Conservation (phyloP, 2,888 invertebrate species). For the Drosophila merina region DNA sequence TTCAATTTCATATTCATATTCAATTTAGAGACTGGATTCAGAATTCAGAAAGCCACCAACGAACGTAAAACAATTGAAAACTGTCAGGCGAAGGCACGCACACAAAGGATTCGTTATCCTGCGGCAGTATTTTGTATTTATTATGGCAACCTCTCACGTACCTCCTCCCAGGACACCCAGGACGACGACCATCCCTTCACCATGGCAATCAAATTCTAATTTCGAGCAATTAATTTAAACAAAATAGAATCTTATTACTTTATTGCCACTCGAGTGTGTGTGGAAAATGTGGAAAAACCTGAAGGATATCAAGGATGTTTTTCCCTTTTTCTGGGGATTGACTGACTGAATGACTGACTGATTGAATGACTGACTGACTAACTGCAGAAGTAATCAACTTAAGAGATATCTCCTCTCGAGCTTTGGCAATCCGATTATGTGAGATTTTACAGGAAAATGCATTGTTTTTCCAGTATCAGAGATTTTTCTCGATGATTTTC, state of each 20-base stretch:
- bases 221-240: slow-evolving; percentile 45
- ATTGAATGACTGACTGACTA: not conserved
- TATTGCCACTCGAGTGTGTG: slow-evolving; percentile 34
- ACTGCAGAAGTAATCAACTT: slow-evolving; percentile 25
- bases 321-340: slow-evolving; percentile 4
- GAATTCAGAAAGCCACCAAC: slow-evolving; percentile 26
- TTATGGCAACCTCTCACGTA: too few species aligned
- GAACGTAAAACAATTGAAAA: slow-evolving; percentile 4
- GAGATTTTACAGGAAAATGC: slow-evolving; percentile 7
- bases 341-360: not conserved
- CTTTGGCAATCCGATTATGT: slow-evolving; percentile 23
- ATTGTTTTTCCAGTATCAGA: not conserved
- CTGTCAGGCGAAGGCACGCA: slow-evolving; percentile 9
- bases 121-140: too few species aligned
- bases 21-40: slow-evolving; percentile 24
- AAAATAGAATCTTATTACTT: slow-evolving; percentile 36
- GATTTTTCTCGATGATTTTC: too few species aligned
- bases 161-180: too few species aligned
- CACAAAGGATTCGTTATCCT: not conserved
- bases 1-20: slow-evolving; percentile 46
- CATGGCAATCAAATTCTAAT: slow-evolving; percentile 41
- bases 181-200: not conserved
- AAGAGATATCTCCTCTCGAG: slow-evolving; percentile 16
- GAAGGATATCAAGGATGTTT: slow-evolving; percentile 10
- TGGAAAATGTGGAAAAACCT: not conserved